phyloP scores from a whole-genome alignment of 2,797 vertebrate species.

The Notolepis coatsorum region DNA sequence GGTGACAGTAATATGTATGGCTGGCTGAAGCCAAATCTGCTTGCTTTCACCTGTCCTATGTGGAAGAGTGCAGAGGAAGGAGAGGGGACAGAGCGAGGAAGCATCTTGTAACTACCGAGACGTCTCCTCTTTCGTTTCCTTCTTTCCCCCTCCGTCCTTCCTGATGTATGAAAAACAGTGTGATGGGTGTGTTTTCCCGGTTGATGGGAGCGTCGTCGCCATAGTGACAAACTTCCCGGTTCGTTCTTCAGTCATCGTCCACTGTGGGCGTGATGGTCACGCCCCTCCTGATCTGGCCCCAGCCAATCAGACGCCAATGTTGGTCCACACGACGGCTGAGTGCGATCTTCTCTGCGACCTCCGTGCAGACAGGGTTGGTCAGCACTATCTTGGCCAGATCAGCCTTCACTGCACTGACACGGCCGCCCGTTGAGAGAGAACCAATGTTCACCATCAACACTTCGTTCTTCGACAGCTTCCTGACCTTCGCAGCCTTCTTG shows the following conservation, averaged over 20 bases:
- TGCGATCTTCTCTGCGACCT: constrained; percentile 93
- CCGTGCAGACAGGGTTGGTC: constrained; percentile 91
- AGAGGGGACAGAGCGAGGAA: background rate
- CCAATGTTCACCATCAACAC: constrained; percentile 94
- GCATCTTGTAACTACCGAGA: background rate
- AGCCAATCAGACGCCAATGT: constrained; percentile 93
- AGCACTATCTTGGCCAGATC: constrained; percentile 92
- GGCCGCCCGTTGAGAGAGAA: constrained; percentile 89
- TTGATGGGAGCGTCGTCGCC: constrained; percentile 5
- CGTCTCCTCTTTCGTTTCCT: background rate
- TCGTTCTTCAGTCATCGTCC: constrained; percentile 86
- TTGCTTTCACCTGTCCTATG: background rate
- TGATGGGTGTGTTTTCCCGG: constrained; percentile 47
- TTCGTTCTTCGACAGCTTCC: constrained; percentile 92
- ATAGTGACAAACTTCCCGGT: constrained; percentile 18
- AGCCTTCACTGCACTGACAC: constrained; percentile 91
- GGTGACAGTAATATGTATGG: background rate
- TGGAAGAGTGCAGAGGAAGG: background rate
- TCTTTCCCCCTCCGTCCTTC: background rate
- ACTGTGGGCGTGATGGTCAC: constrained; percentile 92
- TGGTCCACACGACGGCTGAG: constrained; percentile 92
- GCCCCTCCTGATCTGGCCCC: constrained; percentile 94
- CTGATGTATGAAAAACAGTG: constrained; percentile 48
- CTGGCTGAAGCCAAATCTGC: background rate
- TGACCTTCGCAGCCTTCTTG: constrained; percentile 93